Base-by-base conservation (phyloP, 2,797 vertebrate genomes). In the Protonibea diacanthus region DNA sequence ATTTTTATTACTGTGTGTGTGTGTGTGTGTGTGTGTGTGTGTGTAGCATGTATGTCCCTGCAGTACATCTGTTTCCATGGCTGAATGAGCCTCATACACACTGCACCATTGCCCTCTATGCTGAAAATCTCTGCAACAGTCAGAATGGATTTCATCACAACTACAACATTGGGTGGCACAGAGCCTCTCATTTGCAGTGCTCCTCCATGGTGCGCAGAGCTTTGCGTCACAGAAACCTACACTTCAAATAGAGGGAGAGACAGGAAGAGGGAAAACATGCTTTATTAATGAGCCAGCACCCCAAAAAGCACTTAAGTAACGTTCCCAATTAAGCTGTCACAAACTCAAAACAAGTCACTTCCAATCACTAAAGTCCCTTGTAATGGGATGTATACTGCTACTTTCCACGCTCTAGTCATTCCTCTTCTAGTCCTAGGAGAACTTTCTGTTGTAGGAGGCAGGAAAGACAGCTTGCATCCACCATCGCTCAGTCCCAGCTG, bases 401-500 rank as follows among this genome's bases (percentile, higher is more conserved):
- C 52, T 82, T 68, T 76, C 21, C 48, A 66, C 15, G 4, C 66
- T 83, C 15, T 20, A 29, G 52, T 81, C 55, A 75, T 57, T 59
- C 62, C 57, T 78, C 62, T 52, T 56, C 42, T 20, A 63, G 71
- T 71, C 63, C 42, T 40, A 38, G 56, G 76, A 71, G 70, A 70
- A 45, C 71, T 74, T 81, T 86, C 76, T 72, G 74, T 76, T 58
- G 60, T 52, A 72, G 80, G 82, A 83, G 64, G 73, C 83, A 87
- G 88, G 86, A 88, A 90, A 87, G 84, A 81, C 80, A 86, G 72
- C 84, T 79, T 80, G 74, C 62, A 71, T 87, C 83, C 74, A 80
- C 75, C 64, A 73, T 84, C 63, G 33, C 83, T 87, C 74, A 73
- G 75, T 86, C 92, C 85, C 93, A 94, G 93, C 93, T 94, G 92